phyloP scores from a whole-genome alignment of 2,113 vertebrate species.

The Furnarius figulus region DNA sequence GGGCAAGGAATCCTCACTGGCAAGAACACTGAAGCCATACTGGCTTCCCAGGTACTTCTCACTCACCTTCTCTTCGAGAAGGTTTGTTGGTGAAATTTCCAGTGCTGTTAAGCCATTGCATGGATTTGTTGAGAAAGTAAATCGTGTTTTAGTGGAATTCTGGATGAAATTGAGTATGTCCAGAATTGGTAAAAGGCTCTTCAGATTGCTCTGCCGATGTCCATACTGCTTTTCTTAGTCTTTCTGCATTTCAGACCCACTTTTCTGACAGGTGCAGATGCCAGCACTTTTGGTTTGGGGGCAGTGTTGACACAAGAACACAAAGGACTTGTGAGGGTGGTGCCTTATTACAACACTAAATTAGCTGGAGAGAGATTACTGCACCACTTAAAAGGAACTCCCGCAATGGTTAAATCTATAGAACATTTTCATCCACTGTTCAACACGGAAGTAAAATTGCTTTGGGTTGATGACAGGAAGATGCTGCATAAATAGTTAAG shows the following conservation, averaged over 20 bases:
- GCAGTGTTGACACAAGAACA: conserved; percentile 71
- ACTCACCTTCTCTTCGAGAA: not conserved
- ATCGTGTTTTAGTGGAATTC: not conserved
- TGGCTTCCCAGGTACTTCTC: not conserved
- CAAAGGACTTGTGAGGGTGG: conserved; percentile 62
- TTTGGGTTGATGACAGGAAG: conserved; percentile 71
- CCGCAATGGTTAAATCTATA: conserved; percentile 66
- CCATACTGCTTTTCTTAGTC: not conserved
- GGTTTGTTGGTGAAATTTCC: not conserved
- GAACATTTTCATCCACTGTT: conserved; percentile 58
- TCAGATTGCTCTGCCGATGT: not conserved
- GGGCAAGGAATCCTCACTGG: not conserved
- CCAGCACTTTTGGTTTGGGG: conserved; percentile 67
- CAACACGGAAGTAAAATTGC: conserved; percentile 68
- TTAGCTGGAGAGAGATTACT: conserved; percentile 59
- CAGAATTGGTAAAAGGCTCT: not conserved
- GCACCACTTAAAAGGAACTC: conserved; percentile 63
- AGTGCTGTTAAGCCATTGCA: not conserved
- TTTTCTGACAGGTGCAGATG: conserved; percentile 61
- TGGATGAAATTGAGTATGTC: not conserved
- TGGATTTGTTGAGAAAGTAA: not conserved
- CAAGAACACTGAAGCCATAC: not conserved
- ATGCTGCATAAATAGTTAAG: conserved; percentile 72
- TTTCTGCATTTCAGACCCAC: conserved; percentile 37
- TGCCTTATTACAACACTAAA: conserved; percentile 68